phyloP scores from a whole-genome alignment of 2,888 invertebrate species.

The Oasisia sp. region DNA sequence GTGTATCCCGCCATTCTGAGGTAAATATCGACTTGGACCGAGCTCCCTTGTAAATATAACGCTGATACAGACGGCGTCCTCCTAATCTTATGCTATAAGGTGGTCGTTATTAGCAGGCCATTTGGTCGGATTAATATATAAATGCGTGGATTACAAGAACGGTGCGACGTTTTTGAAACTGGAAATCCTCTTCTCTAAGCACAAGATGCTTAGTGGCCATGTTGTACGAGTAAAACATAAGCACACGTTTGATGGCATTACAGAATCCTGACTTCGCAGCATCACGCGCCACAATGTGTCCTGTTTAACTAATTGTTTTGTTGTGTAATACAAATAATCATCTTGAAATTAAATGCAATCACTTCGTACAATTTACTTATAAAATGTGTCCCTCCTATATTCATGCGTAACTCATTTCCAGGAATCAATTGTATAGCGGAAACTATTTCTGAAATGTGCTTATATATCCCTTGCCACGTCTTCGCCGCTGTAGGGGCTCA shows the following conservation, averaged over 20 bases:
- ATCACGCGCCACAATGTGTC: neutral
- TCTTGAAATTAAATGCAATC: neutral
- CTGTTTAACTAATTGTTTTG: neutral
- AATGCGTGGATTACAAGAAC: too few relatives aligned
- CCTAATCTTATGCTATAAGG: too few relatives aligned
- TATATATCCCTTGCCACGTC: neutral
- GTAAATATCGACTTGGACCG: neutral
- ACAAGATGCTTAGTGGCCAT: too few relatives aligned
- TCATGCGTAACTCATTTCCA: neutral
- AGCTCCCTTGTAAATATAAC: neutral
- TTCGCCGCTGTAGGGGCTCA: neutral
- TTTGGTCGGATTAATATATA: too few relatives aligned
- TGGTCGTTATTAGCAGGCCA: too few relatives aligned
- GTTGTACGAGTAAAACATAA: too few relatives aligned
- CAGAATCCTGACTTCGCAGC: too few relatives aligned
- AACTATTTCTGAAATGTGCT: neutral
- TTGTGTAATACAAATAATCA: neutral
- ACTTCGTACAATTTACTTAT: neutral
- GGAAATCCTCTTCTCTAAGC: too few relatives aligned
- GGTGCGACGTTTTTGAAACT: too few relatives aligned
- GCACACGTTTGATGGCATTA: too few relatives aligned
- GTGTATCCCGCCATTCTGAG: too few relatives aligned
- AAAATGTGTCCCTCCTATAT: neutral
- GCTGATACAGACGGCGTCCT: neutral
- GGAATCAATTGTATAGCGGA: neutral